phyloP scores from a whole-genome alignment of 2,888 invertebrate species.

The Cenopis cana region DNA sequence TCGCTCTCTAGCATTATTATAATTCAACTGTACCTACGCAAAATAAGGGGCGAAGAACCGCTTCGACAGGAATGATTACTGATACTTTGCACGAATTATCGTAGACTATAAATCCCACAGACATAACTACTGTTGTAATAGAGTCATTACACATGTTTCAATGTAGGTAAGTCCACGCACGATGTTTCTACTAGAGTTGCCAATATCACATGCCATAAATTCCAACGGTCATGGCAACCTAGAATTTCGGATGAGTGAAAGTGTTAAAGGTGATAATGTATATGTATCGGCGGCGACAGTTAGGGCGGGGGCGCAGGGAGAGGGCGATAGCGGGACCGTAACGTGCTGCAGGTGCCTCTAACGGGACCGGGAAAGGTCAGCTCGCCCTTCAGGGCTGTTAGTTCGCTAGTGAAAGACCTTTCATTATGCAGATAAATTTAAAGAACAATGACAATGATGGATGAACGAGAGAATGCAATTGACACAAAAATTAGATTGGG shows the following conservation, averaged over 20 bases:
- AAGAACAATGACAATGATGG: neutral
- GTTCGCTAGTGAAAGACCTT: conserved; percentile 1
- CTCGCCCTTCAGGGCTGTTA: conserved; percentile 40
- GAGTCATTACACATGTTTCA: neutral
- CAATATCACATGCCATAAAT: neutral
- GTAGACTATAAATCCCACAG: neutral
- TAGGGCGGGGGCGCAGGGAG: conserved; percentile 46
- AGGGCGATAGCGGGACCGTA: conserved; percentile 66
- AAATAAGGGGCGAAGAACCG: neutral
- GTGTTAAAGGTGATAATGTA: conserved; percentile 33
- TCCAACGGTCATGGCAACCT: neutral
- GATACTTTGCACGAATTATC: neutral
- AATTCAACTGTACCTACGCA: neutral
- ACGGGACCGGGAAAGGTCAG: conserved; percentile 76
- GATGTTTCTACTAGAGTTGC: neutral
- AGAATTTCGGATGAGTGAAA: conserved; percentile 12
- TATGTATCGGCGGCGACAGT: conserved; percentile 35
- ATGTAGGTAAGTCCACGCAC: neutral
- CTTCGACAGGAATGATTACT: neutral
- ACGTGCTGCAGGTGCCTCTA: conserved; percentile 69
- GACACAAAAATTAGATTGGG: neutral
- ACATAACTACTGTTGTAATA: neutral
- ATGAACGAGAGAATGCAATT: too few species aligned
- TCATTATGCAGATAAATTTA: neutral
- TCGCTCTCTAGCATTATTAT: neutral